Percentiles rank a stretch among this genome's conserved stretches.
phyloP scores from a whole-genome alignment of 1,140 invertebrate species.

The Trichonephila clavata region DNA sequence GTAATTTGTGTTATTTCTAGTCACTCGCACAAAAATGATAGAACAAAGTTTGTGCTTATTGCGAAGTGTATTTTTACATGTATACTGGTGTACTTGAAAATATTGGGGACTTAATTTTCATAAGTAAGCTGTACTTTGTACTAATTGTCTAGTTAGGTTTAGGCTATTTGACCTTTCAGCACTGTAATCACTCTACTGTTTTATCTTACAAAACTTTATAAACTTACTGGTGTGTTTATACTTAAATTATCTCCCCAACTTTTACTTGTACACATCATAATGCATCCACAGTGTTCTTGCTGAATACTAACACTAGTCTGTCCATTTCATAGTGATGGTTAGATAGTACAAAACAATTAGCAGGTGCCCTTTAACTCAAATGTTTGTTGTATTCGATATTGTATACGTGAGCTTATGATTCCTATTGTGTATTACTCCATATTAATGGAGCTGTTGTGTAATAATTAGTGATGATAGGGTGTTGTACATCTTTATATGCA shows the following conservation, averaged over 20 bases:
- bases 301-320: conserved; percentile 76
- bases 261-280: conserved; percentile 67
- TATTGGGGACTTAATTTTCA: conserved; percentile 73
- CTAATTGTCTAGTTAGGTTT: conserved; percentile 55
- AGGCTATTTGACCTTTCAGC: conserved; percentile 58
- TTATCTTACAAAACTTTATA: conserved; percentile 47
- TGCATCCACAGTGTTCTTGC: conserved; percentile 73
- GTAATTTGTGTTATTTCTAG: conserved; percentile 66
- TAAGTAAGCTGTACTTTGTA: conserved; percentile 46
- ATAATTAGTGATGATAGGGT: conserved; percentile 68
- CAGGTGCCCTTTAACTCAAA: conserved; percentile 76
- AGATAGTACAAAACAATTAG: conserved; percentile 77
- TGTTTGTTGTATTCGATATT: conserved; percentile 74
- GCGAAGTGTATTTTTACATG: conserved; percentile 75
- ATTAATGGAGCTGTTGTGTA: conserved; percentile 69
- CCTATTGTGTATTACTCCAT: conserved; percentile 73
- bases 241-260: conserved; percentile 72
- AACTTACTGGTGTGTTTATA: conserved; percentile 45
- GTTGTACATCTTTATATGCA: conserved; percentile 71
- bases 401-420: conserved; percentile 76
- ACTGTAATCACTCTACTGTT: conserved; percentile 59
- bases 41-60: conserved; percentile 74
- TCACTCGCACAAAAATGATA: conserved; percentile 73
- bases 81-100: conserved; percentile 70
- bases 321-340: conserved; percentile 77